phyloP scores from a whole-genome alignment of 2,797 vertebrate species.

The Myotis daubentonii region DNA sequence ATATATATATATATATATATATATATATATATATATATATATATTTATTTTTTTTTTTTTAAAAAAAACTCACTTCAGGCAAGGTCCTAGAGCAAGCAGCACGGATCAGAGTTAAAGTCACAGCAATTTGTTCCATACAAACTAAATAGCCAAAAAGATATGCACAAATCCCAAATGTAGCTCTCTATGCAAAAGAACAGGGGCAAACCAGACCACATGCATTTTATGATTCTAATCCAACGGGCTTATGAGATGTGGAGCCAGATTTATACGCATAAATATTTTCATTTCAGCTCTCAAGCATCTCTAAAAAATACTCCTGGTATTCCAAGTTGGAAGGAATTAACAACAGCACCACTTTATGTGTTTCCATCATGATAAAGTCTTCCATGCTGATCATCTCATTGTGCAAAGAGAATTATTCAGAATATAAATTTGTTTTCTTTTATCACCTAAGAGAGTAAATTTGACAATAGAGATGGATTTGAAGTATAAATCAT shows the following conservation, averaged over 20 bases:
- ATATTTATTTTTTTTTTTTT: no score
- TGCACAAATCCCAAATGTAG: neutral
- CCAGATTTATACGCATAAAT: slow-evolving; percentile 51
- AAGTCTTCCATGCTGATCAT: slow-evolving; percentile 48
- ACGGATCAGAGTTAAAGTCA: slow-evolving; percentile 32
- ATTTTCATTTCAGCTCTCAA: slow-evolving; percentile 57
- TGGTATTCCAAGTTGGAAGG: slow-evolving; percentile 46
- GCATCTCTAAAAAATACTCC: slow-evolving; percentile 29
- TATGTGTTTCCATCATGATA: slow-evolving; percentile 3
- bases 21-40: no score
- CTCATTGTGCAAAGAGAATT: slow-evolving; percentile 46
- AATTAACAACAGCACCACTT: slow-evolving; percentile 26
- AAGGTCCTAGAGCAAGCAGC: slow-evolving; percentile 23
- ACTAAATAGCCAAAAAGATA: slow-evolving; percentile 17
- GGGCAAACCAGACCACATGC: neutral
- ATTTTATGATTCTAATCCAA: slow-evolving; percentile 49
- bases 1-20: no score
- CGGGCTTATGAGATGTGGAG: neutral
- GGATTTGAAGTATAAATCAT: slow-evolving; percentile 66
- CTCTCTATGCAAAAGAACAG: slow-evolving; percentile 1
- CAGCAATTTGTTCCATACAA: neutral
- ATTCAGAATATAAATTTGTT: slow-evolving; percentile 69
- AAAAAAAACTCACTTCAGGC: neutral
- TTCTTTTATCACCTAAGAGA: slow-evolving; percentile 47
- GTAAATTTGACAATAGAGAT: slow-evolving; percentile 66